Conservation (phyloP, 2,888 invertebrate genomes). For the Amiota communis region DNA sequence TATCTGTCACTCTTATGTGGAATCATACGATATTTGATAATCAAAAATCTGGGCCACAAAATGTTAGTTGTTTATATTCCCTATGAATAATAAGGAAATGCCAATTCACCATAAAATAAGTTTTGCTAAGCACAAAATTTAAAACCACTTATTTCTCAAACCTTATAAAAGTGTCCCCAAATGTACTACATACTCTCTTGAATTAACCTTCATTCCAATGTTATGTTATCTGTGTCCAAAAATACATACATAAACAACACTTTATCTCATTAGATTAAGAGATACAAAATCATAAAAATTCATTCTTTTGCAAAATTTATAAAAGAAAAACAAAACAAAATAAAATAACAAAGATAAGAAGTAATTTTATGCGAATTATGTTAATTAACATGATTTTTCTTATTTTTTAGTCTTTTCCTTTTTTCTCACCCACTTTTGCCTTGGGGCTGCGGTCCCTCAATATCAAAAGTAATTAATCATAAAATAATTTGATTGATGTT, state of each 20-base stretch:
- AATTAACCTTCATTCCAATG: too few species aligned
- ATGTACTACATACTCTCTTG: too few species aligned
- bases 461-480: background rate
- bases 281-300: background rate
- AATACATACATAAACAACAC: background rate
- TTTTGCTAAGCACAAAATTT: too few species aligned
- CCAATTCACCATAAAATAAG: too few species aligned
- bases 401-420: background rate
- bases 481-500: conserved; percentile 6
- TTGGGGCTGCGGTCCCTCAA: background rate
- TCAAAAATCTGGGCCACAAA: too few species aligned
- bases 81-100: too few species aligned
- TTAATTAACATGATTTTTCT: background rate
- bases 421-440: background rate
- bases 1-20: too few species aligned
- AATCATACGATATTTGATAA: too few species aligned
- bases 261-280: background rate
- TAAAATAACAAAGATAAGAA: background rate
- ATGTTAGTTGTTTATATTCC: too few species aligned
- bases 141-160: too few species aligned
- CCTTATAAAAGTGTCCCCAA: too few species aligned
- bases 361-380: background rate
- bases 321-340: background rate
- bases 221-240: too few species aligned
- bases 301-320: background rate